Conservation (phyloP, 2,888 invertebrate species). For the Diarsia mendica region DNA sequence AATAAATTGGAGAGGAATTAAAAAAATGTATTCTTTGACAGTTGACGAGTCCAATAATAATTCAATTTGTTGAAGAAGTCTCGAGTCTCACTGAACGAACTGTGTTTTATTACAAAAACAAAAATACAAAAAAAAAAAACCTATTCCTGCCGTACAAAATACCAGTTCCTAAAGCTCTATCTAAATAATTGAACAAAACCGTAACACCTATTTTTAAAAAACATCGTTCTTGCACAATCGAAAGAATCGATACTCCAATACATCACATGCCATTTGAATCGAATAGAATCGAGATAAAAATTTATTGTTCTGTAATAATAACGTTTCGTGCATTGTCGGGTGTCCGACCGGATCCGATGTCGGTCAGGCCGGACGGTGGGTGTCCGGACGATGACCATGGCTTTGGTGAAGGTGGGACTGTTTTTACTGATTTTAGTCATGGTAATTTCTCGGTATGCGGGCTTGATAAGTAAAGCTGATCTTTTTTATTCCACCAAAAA, state of each 20-base stretch:
- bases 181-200: constrained; percentile 31
- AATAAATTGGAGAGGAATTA: not conserved
- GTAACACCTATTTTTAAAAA: constrained; percentile 19
- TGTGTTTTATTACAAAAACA: not conserved
- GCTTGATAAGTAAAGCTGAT: not conserved
- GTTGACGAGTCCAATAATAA: not conserved
- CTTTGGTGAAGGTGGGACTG: constrained; percentile 11
- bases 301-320: constrained; percentile 63
- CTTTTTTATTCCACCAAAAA: not conserved
- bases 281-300: constrained; percentile 63
- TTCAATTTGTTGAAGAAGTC: too few species aligned
- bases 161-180: constrained; percentile 6
- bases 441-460: not conserved
- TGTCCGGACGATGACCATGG: constrained; percentile 60
- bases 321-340: constrained; percentile 63
- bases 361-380: constrained; percentile 64
- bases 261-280: constrained; percentile 63
- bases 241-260: constrained; percentile 54
- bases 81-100: not conserved
- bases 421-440: not conserved
- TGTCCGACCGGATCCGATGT: constrained; percentile 63
- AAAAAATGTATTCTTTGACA: not conserved
- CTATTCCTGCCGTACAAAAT: not conserved
- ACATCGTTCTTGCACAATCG: constrained; percentile 47
- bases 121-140: not conserved